Evolutionary conservation across 2,888 invertebrate species (phyloP).

Genomic region (Nowickia ferox): DNA sequence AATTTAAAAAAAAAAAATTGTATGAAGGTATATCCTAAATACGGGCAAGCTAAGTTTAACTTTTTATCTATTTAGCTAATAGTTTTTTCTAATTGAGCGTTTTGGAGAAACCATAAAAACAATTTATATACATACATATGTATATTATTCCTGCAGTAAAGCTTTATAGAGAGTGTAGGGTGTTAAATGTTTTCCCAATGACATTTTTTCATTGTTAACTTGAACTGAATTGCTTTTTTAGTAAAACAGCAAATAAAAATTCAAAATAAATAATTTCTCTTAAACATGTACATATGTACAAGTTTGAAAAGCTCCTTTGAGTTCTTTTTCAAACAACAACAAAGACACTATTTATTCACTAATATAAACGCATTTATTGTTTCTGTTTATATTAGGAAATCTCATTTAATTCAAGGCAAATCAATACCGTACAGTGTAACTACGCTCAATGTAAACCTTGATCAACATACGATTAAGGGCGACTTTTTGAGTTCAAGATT

Average conservation of each 20-base stretch:
- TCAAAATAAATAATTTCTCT: too few relatives aligned
- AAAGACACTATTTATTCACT: neutral
- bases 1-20: neutral
- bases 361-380: constrained; percentile 76
- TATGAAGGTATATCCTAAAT: too few relatives aligned
- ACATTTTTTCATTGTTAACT: neutral
- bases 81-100: constrained; percentile 32
- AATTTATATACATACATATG: too few relatives aligned
- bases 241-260: too few relatives aligned
- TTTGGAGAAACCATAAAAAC: constrained; percentile 4
- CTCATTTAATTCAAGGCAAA: neutral
- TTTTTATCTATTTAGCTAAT: constrained; percentile 31
- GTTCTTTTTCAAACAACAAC: neutral
- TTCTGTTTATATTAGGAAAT: constrained; percentile 55
- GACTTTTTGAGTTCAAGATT: too few relatives aligned
- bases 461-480: too few relatives aligned
- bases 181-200: too few relatives aligned
- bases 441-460: too few relatives aligned
- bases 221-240: neutral
- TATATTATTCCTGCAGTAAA: too few relatives aligned
- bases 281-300: neutral
- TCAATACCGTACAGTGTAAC: too few relatives aligned
- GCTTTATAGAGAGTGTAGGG: too few relatives aligned
- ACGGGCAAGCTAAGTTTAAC: neutral
- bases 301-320: neutral